Evolutionary conservation across 2,888 invertebrate species (phyloP), one percentile per base, ranked within the genome.

Genomic region (Drosophila algonquin): DNA sequence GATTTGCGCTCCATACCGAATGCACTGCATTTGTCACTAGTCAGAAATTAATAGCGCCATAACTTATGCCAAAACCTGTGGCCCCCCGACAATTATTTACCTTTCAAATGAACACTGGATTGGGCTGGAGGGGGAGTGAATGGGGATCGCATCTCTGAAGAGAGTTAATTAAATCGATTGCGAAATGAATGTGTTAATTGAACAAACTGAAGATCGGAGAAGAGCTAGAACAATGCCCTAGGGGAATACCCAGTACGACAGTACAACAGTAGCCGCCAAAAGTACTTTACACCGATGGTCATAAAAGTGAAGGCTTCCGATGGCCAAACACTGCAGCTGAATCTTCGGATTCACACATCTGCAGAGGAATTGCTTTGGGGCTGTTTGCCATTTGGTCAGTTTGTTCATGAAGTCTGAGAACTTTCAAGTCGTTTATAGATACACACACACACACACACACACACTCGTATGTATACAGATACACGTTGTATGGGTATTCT

Each of bases 291-390:
- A 21, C 47, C 47, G n/a, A 52, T 57, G 57, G 60, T 45, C 32
- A 50, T n/a, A 69, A 57, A 81, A 85, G 85, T 85, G 80, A 80
- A 85, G 82, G 80, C 73, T 79, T 74, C 58, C 55, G 40, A 40
- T 55, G 14, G 18, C 48, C 46, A 14, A 69, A 73, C 0, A 55
- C 40, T 65, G 80, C 77, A 76, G 65, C 59, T 46, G 47, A 52
- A 45, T 27, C 21, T 30, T 59, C 27, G 16, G 51, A 61, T 44
- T 68, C 68, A 50, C 64, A 59, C 79, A 79, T 79, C 68, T 73
- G 40, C 40, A 7, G 18, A 12, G 35, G 7, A 35, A 14, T 35
- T 1, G 35, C 35, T 32, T 10, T 4, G 46, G 1, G 12, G 44
- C 53, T 12, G 40, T 70, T 30, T 40, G 54, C 46, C 57, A 54